Evolutionary conservation across 2,113 vertebrate species (phyloP), one percentile per base, ranked within the genome.

Genomic region (Sterna hirundo): DNA sequence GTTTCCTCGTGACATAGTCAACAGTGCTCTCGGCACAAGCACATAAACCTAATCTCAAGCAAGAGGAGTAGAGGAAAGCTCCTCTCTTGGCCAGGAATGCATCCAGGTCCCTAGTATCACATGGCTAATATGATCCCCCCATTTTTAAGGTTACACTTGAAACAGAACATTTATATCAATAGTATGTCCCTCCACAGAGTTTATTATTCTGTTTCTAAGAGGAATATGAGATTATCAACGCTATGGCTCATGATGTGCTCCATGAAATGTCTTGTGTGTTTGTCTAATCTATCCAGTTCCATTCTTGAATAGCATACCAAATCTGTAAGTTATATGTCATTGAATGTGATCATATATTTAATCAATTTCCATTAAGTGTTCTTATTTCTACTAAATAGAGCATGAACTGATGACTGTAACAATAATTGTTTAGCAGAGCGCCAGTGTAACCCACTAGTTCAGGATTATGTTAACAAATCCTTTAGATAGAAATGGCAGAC

Each of bases 41-140:
- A 47, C 1, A 34, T 29, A 54, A 75, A 0, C 26, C 20, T 26
- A 62, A 0, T 20, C 36, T 15, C 36, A 62, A 51, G 29, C 1
- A 46, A 47, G 15, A n/a, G 30, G 62, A 62, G 30, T 2, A 29
- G 40, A 47, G 7, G 27, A 85, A 80, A 66, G 58, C 23, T 77
- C 29, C 5, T 26, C 10, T 84, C 49, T 57, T 42, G n/a, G n/a
- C 55, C 55, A 62, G 10, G 15, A 69, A n/a, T 3, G 2, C 72
- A 58, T 26, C 10, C 55, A 75, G 25, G 4, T 46, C 55, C 25
- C 10, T 13, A 13, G 46, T 11, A 55, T 29, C 14, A 40, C 18
- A 19, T 4, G 4, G 3, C 13, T 29, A n/a, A n/a, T 6, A 15
- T 6, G 11, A 61, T 15, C 8, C 42, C 21, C 7, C 9, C 10